Conservation (phyloP, 1,140 invertebrate genomes). For the Oncopodura yosiiana region DNA sequence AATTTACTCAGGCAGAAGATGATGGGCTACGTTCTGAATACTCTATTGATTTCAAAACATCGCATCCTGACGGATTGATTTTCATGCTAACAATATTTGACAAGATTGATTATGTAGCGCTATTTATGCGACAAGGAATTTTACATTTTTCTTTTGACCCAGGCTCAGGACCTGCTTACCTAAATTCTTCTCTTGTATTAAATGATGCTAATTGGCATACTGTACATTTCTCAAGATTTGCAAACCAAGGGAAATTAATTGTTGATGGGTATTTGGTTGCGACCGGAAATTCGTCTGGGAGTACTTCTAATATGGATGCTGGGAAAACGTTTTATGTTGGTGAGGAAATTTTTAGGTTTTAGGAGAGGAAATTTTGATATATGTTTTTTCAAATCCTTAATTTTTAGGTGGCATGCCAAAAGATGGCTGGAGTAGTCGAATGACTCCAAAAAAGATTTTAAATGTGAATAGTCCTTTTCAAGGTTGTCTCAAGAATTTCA, state of each 20-base stretch:
- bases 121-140: constrained; percentile 56
- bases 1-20: constrained; percentile 22
- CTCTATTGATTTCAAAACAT: constrained; percentile 71
- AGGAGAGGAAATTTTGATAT: constrained; percentile 32
- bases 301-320: constrained; percentile 51
- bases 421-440: constrained; percentile 25
- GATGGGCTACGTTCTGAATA: constrained; percentile 51
- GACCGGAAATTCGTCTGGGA: constrained; percentile 47
- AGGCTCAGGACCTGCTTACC: constrained; percentile 54
- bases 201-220: constrained; percentile 84
- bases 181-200: constrained; percentile 49
- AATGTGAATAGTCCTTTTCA: constrained; percentile 57
- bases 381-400: neutral
- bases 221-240: constrained; percentile 50
- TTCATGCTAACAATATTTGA: constrained; percentile 60
- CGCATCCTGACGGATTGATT: constrained; percentile 63
- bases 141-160: constrained; percentile 62
- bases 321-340: constrained; percentile 68
- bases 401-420: constrained; percentile 21
- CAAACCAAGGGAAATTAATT: constrained; percentile 51
- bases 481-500: constrained; percentile 76
- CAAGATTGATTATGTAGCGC: constrained; percentile 64
- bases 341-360: too few species aligned
- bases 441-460: constrained; percentile 39
- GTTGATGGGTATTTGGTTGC: constrained; percentile 54